A percentile compares a stretch with the other conserved stretches of the same genome.
phyloP scores from a whole-genome alignment of 2,113 vertebrate genomes.

The Rhea pennata region DNA sequence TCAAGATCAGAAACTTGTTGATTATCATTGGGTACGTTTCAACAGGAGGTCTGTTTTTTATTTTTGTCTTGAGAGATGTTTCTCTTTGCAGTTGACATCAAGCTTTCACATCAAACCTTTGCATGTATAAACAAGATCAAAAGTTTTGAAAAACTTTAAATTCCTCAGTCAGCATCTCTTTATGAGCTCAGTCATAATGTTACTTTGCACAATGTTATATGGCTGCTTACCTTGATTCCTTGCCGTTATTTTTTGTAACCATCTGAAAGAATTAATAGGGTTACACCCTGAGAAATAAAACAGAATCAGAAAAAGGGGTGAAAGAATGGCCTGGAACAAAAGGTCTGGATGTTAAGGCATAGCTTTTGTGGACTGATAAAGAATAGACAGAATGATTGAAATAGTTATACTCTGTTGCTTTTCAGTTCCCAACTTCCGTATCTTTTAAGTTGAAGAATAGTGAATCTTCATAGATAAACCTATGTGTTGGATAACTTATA shows the following conservation, averaged over 20 bases:
- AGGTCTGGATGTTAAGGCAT: neutral
- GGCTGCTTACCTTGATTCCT: neutral
- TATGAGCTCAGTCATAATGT: constrained; percentile 26
- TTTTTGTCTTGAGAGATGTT: constrained; percentile 14
- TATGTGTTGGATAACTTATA: neutral
- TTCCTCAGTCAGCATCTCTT: constrained; percentile 54
- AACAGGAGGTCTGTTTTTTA: constrained; percentile 15
- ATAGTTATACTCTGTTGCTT: neutral
- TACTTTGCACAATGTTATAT: neutral
- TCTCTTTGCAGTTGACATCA: constrained; percentile 40
- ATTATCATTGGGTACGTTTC: constrained; percentile 7
- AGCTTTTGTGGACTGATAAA: neutral
- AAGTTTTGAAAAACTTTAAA: constrained; percentile 63
- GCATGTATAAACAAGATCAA: constrained; percentile 60
- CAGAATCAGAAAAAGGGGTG: neutral
- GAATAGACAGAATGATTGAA: neutral
- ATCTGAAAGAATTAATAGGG: neutral
- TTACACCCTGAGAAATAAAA: neutral
- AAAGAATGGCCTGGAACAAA: neutral
- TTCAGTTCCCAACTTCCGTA: neutral
- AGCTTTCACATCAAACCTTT: constrained; percentile 51
- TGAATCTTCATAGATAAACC: neutral
- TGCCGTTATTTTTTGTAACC: neutral
- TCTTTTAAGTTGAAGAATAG: neutral
- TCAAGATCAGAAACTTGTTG: constrained; percentile 57